A percentile compares a stretch with the other conserved stretches of the same genome.
Evolutionary conservation across 2,113 vertebrate species (phyloP).

Genomic region (Mustelus asterias): DNA sequence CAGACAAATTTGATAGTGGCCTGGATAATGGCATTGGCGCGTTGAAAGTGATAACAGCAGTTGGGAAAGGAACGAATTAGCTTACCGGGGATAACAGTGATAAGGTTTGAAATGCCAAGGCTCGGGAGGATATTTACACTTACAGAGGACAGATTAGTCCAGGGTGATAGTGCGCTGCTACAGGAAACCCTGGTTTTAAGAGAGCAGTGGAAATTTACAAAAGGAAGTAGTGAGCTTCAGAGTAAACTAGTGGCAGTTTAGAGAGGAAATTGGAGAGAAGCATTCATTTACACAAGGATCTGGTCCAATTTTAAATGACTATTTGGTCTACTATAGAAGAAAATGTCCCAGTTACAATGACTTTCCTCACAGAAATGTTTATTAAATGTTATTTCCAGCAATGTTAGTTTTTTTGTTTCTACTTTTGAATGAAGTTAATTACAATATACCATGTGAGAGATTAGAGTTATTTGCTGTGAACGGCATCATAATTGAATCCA

Average conservation of each 20-base stretch:
- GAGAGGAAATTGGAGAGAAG: conserved; percentile 10
- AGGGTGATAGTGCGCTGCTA: background rate
- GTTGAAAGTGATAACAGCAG: background rate
- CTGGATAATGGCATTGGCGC: background rate
- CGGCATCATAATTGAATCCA: background rate
- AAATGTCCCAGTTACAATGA: background rate
- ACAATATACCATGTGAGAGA: background rate
- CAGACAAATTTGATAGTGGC: background rate
- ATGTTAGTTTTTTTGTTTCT: background rate
- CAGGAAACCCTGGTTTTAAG: conserved; percentile 12
- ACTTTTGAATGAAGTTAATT: background rate
- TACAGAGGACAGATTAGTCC: background rate
- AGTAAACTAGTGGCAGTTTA: background rate
- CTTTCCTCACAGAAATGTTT: background rate
- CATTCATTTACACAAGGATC: background rate
- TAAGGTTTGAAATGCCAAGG: background rate
- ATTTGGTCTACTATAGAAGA: background rate
- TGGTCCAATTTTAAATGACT: background rate
- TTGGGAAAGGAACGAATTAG: background rate
- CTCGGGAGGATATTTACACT: background rate
- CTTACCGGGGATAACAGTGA: background rate
- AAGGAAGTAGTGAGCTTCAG: conserved; percentile 26
- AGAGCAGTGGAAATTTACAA: background rate
- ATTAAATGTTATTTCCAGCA: background rate
- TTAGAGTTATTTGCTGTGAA: background rate